Percentiles rank a stretch among this genome's conserved stretches.
Evolutionary conservation across 2,113 vertebrate genomes (phyloP).

Genomic region (Forbesichthys papilliferus): DNA sequence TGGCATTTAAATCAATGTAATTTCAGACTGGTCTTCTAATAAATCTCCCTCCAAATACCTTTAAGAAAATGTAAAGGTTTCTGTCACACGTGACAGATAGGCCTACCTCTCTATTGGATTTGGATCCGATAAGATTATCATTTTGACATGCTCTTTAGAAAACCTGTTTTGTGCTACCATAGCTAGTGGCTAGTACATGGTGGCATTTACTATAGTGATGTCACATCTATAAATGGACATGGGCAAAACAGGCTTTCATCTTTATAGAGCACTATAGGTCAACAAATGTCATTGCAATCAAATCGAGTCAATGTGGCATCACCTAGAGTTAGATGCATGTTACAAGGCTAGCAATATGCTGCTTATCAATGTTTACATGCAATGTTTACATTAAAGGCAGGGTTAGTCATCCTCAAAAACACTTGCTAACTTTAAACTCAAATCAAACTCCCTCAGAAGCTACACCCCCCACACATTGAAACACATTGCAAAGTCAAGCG

Average conservation of each 20-base stretch:
- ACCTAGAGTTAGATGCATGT: conserved; percentile 39
- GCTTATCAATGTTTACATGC: neutral
- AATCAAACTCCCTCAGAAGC: too few relatives aligned
- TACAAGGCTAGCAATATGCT: conserved; percentile 50
- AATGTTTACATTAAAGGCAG: conserved; percentile 3
- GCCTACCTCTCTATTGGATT: too few relatives aligned
- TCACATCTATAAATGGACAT: neutral
- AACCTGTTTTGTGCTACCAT: too few relatives aligned
- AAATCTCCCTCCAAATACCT: neutral
- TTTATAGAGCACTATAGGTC: neutral
- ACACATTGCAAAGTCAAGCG: too few relatives aligned
- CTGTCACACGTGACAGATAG: neutral
- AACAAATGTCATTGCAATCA: too few relatives aligned
- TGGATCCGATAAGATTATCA: neutral
- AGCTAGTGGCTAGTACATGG: neutral
- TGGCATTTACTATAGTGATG: neutral
- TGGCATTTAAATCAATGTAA: neutral
- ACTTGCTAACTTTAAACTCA: too few relatives aligned
- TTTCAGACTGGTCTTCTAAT: neutral
- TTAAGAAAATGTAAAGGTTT: neutral
- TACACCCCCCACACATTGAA: too few relatives aligned
- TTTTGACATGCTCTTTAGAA: neutral
- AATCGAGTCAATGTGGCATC: neutral
- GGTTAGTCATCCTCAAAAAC: too few relatives aligned
- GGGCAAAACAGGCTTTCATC: neutral